A percentile compares a stretch with the other conserved stretches of the same genome.
phyloP scores from a whole-genome alignment of 2,888 invertebrate species.

The Sesia apiformis region DNA sequence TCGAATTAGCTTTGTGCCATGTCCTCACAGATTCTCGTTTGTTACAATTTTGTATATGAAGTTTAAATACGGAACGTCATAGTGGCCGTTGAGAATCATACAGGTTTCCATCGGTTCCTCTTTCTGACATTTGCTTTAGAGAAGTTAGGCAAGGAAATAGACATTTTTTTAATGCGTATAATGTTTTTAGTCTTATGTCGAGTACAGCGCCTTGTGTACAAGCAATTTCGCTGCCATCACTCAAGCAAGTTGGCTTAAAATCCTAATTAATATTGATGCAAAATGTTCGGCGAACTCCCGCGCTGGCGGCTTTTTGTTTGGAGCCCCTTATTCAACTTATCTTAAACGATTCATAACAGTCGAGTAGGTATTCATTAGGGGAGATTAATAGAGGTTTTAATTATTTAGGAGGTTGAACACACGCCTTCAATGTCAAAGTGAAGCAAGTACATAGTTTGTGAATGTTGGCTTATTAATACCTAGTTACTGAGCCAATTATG shows the following conservation, averaged over 20 bases:
- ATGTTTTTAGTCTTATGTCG: slow-evolving; percentile 1
- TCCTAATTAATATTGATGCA: slow-evolving; percentile 13
- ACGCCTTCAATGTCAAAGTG: no score
- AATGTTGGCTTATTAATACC: no score
- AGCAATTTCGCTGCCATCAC: slow-evolving; percentile 6
- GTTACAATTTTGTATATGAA: no score
- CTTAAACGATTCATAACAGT: slow-evolving; percentile 1
- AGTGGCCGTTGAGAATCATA: no score
- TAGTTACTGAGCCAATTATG: no score
- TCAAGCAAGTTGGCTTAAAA: slow-evolving; percentile 10
- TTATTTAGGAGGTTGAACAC: background rate
- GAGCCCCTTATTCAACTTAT: background rate
- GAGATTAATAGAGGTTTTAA: background rate
- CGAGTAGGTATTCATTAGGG: slow-evolving; percentile 1
- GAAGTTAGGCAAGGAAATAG: no score
- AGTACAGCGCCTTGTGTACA: slow-evolving; percentile 7
- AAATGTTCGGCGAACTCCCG: slow-evolving; percentile 3
- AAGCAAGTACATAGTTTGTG: no score
- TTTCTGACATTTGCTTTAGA: no score
- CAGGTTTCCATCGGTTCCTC: no score
- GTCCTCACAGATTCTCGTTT: no score
- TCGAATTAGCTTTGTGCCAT: no score
- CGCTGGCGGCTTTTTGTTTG: slow-evolving; percentile 5
- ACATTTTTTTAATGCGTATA: background rate
- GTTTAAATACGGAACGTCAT: no score